A percentile compares a stretch with the other conserved stretches of the same genome.
Evolutionary conservation across 2,797 vertebrate species (phyloP).

Genomic region (Aeoliscus strigatus): DNA sequence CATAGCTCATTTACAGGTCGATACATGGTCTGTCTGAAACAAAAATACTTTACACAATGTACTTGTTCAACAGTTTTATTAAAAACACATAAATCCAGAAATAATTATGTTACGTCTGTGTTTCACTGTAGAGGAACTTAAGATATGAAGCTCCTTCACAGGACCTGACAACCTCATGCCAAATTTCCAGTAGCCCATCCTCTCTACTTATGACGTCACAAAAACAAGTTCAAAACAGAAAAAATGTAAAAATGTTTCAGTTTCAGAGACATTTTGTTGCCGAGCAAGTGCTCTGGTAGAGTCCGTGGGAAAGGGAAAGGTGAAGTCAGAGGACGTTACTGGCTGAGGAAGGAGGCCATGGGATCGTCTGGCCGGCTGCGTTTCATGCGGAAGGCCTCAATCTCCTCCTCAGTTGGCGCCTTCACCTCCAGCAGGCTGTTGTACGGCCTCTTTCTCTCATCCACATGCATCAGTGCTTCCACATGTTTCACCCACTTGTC

Average conservation of each 20-base stretch:
- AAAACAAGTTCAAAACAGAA: background rate
- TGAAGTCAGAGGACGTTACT: slow-evolving; percentile 55
- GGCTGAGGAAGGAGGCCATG: slow-evolving; percentile 92
- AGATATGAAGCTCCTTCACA: background rate
- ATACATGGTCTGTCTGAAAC: background rate
- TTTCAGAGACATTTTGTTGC: slow-evolving; percentile 1
- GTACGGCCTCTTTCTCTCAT: slow-evolving; percentile 95
- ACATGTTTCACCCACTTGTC: slow-evolving; percentile 88
- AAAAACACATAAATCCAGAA: slow-evolving; percentile 22
- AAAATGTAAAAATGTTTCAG: background rate
- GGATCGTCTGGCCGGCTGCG: slow-evolving; percentile 88
- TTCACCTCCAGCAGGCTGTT: slow-evolving; percentile 83
- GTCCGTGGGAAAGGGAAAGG: slow-evolving; percentile 2
- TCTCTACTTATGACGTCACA: background rate
- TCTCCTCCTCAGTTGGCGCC: slow-evolving; percentile 97
- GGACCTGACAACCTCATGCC: background rate
- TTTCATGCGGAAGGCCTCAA: slow-evolving; percentile 98
- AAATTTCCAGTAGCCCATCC: background rate
- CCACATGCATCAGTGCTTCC: slow-evolving; percentile 85
- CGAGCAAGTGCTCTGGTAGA: slow-evolving; percentile 27
- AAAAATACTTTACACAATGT: background rate
- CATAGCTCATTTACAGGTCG: too few species aligned
- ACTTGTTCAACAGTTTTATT: slow-evolving; percentile 30
- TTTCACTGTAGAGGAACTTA: too few species aligned
- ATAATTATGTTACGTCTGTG: background rate